Evolutionary conservation across 2,888 invertebrate species (phyloP).

Genomic region (Caenorhabditis plicata): DNA sequence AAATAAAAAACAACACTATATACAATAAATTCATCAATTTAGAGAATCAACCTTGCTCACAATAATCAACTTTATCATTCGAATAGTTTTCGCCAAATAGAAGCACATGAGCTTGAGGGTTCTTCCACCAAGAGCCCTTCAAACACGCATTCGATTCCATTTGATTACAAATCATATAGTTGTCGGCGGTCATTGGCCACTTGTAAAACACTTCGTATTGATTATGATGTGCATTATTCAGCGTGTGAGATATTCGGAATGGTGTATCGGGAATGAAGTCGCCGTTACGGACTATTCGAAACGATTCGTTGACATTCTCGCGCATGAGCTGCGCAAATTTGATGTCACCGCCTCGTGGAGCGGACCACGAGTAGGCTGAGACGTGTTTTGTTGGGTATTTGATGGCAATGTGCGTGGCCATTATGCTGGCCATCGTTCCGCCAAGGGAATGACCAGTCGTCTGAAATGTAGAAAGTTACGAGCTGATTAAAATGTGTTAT

Average conservation of each 20-base stretch:
- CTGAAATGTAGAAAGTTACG: no score
- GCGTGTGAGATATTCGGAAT: conserved; percentile 26
- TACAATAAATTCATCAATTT: no score
- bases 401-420: conserved; percentile 30
- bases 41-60: no score
- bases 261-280: conserved; percentile 39
- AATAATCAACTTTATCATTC: no score
- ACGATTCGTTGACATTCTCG: conserved; percentile 17
- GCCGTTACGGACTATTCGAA: conserved; percentile 32
- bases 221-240: conserved; percentile 32
- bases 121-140: conserved; percentile 25
- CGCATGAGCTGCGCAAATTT: conserved; percentile 24
- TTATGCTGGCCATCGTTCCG: conserved; percentile 32
- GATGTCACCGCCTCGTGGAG: conserved; percentile 36
- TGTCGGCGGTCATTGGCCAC: conserved; percentile 21
- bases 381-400: conserved; percentile 13
- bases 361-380: conserved; percentile 19
- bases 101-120: no score
- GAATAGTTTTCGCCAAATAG: no score
- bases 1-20: no score
- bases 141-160: conserved; percentile 31
- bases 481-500: no score
- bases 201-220: conserved; percentile 33
- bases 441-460: conserved; percentile 37
- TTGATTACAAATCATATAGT: conserved; percentile 31